These are phyloP conservation scores for Clarias batrachus DNA, from an alignment of 2,113 vertebrate species.

Conservation along the genomic window DNA sequence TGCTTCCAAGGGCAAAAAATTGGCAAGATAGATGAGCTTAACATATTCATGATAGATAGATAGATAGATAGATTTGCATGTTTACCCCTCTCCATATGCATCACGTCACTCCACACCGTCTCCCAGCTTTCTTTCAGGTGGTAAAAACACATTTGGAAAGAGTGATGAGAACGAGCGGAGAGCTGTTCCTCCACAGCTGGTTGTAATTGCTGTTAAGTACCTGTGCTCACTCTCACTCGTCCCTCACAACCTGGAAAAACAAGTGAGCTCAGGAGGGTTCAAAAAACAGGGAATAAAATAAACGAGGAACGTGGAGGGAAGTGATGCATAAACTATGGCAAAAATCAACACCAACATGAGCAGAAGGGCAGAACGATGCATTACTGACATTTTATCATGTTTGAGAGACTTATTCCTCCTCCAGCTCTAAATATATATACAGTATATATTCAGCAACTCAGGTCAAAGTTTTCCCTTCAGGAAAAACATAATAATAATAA, in stretches of 20 bases:
- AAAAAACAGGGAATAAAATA: neutral
- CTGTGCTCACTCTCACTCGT: slow-evolving; percentile 64
- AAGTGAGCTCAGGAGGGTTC: slow-evolving; percentile 59
- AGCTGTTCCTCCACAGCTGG: slow-evolving; percentile 66
- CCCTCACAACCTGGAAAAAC: slow-evolving; percentile 63
- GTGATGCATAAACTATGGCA: neutral
- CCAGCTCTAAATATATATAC: neutral
- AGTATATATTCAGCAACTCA: slow-evolving; percentile 46
- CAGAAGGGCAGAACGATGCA: too few relatives aligned
- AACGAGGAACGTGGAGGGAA: neutral
- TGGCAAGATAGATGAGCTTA: neutral
- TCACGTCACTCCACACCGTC: neutral
- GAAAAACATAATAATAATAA: slow-evolving; percentile 51
- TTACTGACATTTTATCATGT: neutral
- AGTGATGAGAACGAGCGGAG: slow-evolving; percentile 66
- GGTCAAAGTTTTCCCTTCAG: slow-evolving; percentile 54
- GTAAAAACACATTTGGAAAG: slow-evolving; percentile 58
- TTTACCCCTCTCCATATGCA: neutral
- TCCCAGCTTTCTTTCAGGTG: neutral
- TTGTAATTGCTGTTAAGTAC: slow-evolving; percentile 71
- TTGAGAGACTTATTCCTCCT: neutral
- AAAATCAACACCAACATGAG: neutral
- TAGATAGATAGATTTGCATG: neutral
- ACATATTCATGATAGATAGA: neutral
- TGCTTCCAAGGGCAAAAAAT: neutral